These are phyloP conservation scores for Cheirogaleus major DNA, from an alignment of 2,797 vertebrate genomes.

Conservation along the genomic window DNA sequence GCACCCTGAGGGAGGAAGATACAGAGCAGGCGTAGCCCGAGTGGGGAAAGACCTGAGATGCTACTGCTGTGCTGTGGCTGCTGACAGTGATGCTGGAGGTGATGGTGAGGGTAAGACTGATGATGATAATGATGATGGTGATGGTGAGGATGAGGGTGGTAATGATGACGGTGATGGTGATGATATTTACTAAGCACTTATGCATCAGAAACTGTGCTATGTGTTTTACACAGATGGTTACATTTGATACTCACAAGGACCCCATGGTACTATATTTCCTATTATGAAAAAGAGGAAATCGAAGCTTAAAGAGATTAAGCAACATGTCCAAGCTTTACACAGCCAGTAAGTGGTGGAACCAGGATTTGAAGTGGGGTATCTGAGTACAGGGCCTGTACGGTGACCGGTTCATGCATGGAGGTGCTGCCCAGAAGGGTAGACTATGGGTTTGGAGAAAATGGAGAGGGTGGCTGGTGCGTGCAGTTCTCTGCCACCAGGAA, in stretches of 20 bases:
- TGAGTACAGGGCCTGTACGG: not conserved
- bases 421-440: not conserved
- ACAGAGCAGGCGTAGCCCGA: not conserved
- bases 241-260: not conserved
- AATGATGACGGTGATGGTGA: no score
- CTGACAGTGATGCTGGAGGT: not conserved
- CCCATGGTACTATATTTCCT: not conserved
- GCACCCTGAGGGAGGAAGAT: not conserved
- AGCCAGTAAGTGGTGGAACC: not conserved
- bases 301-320: not conserved
- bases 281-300: not conserved
- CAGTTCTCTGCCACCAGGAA: not conserved
- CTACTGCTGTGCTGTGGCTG: not conserved
- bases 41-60: not conserved
- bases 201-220: not conserved
- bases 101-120: no score
- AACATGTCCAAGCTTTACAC: not conserved
- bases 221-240: not conserved
- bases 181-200: not conserved
- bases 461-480: not conserved
- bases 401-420: not conserved
- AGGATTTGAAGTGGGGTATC: not conserved
- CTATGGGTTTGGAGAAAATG: not conserved
- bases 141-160: no score
- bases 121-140: not conserved